A percentile compares a stretch with the other conserved stretches of the same genome.
phyloP scores from a whole-genome alignment of 1,140 invertebrate species.

The Drosophila kohkoa region DNA sequence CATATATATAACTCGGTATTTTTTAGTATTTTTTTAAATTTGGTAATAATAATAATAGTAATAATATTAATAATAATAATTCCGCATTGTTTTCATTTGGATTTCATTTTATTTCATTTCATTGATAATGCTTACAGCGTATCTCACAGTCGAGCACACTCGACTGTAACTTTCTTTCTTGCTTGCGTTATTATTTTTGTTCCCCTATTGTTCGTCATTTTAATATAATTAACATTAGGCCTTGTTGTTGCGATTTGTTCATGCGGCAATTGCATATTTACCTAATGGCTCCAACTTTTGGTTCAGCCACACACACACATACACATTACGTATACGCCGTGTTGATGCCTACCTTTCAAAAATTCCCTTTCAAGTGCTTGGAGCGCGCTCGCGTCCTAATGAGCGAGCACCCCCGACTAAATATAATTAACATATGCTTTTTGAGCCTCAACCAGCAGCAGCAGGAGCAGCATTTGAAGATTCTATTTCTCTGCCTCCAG shows the following conservation, averaged over 20 bases:
- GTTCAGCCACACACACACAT: not conserved
- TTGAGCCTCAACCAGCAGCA: constrained; percentile 42
- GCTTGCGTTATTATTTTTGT: constrained; percentile 2
- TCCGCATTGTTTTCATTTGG: no score
- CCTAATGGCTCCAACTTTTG: constrained; percentile 59
- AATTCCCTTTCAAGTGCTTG: constrained; percentile 72
- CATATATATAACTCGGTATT: no score
- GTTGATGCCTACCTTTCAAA: constrained; percentile 43
- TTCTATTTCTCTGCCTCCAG: not conserved
- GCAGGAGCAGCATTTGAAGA: constrained; percentile 47
- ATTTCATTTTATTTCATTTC: no score
- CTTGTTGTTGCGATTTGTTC: constrained; percentile 67
- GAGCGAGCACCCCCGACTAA: constrained; percentile 35
- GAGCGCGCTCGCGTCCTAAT: constrained; percentile 42
- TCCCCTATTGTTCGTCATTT: constrained; percentile 32
- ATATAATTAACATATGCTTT: constrained; percentile 81
- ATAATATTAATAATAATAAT: no score
- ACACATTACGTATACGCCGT: constrained; percentile 62
- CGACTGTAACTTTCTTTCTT: no score
- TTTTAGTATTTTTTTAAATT: no score
- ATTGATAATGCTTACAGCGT: no score
- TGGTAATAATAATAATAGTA: no score
- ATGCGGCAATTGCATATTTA: constrained; percentile 71
- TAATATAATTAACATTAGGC: constrained; percentile 72
- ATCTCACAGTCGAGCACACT: no score